Evolutionary conservation across 2,113 vertebrate genomes (phyloP), one percentile per base, ranked within the genome.

Genomic region (Hippocampus abdominalis): DNA sequence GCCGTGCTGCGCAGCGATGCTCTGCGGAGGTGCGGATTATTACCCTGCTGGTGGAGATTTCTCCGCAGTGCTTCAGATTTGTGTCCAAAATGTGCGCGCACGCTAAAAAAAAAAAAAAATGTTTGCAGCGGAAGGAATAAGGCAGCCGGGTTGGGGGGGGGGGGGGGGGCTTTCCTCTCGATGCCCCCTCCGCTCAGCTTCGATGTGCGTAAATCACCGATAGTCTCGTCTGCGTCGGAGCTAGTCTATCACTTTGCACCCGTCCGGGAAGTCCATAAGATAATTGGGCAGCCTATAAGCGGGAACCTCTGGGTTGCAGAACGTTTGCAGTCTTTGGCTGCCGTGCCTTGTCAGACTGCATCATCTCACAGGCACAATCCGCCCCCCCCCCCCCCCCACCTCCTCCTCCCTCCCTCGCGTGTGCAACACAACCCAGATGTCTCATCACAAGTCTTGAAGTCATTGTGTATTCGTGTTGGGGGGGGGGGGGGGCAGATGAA

Each of bases 141-240:
- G 46, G 46, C 15, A n/a, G 20, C 49, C 25, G 13, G n/a, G n/a
- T n/a, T n/a, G n/a, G n/a, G n/a, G n/a, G n/a, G n/a, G n/a, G n/a
- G n/a, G n/a, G n/a, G n/a, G n/a, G 12, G 4, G 7, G 4, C 56
- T 29, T 29, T 29, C 23, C 4, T 57, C 13, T 29, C 25, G 15
- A 59, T 29, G 13, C 56, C 21, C 20, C 54, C 56, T 5, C 13
- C 13, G 25, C 25, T 57, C 25, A 13, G 11, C 23, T 16, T 27
- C 25, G 5, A 86, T 87, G 87, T 89, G 86, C 82, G 82, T 89
- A 90, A 90, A 88, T 86, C 81, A 86, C 80, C 72, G 76, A 51
- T 76, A 54, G 67, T 69, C 75, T 54, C 82, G 80, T 84, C 81
- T 87, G 78, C 68, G 76, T 16, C 16, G 79, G 84, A 78, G 86